Percentiles rank a stretch among this genome's conserved stretches.
phyloP scores from a whole-genome alignment of 2,113 vertebrate species.

The Lanius collurio region DNA sequence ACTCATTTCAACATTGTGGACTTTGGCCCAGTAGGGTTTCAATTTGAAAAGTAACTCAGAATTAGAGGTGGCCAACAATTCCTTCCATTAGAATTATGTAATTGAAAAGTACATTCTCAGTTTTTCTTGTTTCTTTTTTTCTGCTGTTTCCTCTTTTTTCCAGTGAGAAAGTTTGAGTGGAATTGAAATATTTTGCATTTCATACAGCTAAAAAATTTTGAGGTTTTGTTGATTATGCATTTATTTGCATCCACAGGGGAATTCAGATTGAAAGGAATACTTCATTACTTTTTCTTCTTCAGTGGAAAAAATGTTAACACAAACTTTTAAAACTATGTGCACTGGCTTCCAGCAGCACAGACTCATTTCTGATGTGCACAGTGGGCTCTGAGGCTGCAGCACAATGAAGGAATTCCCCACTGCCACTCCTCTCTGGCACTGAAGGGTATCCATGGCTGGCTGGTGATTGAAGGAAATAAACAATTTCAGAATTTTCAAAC shows the following conservation, averaged over 20 bases:
- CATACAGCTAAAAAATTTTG: not conserved
- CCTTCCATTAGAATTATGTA: not conserved
- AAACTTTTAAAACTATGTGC: not conserved
- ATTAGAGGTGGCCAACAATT: not conserved
- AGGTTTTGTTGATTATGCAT: not conserved
- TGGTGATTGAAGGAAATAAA: not conserved
- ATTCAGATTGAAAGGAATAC: not conserved
- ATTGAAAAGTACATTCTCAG: not conserved
- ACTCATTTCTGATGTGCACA: not conserved
- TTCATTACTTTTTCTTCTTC: not conserved
- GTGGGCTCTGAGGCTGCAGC: not conserved
- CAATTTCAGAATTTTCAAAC: not conserved
- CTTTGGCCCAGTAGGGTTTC: not conserved
- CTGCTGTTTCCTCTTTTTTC: not conserved
- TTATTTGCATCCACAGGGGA: not conserved
- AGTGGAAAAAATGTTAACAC: not conserved
- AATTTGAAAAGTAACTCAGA: not conserved
- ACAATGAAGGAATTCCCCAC: not conserved
- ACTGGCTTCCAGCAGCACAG: not conserved
- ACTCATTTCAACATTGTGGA: not conserved
- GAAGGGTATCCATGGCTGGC: not conserved
- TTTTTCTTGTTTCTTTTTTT: not conserved
- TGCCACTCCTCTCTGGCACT: not conserved
- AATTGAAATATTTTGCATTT: not conserved
- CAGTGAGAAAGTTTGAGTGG: not conserved